A percentile compares a stretch with the other conserved stretches of the same genome.
phyloP scores from a whole-genome alignment of 2,113 vertebrate species.

The Phainopepla nitens region DNA sequence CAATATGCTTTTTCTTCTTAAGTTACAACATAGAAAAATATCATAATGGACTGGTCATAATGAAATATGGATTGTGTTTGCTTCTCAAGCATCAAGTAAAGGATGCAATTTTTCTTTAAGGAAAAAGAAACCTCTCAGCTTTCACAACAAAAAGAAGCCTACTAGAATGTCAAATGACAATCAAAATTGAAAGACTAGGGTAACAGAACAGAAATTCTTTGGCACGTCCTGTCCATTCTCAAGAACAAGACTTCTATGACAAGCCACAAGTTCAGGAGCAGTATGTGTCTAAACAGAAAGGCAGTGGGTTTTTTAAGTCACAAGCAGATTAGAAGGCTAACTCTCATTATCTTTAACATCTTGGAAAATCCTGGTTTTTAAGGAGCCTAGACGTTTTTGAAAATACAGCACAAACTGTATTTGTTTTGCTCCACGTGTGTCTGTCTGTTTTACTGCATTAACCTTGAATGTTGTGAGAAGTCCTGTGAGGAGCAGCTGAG shows the following conservation, averaged over 20 bases:
- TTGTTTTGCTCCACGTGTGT: not conserved
- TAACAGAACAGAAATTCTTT: not conserved
- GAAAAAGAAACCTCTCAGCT: not conserved
- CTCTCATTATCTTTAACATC: not conserved
- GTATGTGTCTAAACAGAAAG: not conserved
- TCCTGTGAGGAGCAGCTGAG: not conserved
- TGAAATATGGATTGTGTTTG: not conserved
- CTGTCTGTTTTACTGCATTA: not conserved
- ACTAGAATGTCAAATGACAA: not conserved
- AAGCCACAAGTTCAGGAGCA: not conserved
- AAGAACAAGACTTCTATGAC: not conserved
- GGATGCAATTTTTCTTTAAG: not conserved
- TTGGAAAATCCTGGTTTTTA: not conserved
- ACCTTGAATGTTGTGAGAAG: not conserved
- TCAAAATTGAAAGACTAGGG: not conserved
- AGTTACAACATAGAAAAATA: not conserved
- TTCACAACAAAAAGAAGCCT: not conserved
- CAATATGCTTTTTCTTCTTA: not conserved
- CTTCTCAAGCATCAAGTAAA: not conserved
- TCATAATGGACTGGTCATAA: not conserved
- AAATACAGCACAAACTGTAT: not conserved
- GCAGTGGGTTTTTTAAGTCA: not conserved
- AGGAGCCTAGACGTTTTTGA: not conserved
- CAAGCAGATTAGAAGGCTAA: constrained; percentile 22
- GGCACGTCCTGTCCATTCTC: not conserved